These are phyloP conservation scores for Isotomurus palustris DNA, from an alignment of 2,888 invertebrate species.

Conservation along the genomic window DNA sequence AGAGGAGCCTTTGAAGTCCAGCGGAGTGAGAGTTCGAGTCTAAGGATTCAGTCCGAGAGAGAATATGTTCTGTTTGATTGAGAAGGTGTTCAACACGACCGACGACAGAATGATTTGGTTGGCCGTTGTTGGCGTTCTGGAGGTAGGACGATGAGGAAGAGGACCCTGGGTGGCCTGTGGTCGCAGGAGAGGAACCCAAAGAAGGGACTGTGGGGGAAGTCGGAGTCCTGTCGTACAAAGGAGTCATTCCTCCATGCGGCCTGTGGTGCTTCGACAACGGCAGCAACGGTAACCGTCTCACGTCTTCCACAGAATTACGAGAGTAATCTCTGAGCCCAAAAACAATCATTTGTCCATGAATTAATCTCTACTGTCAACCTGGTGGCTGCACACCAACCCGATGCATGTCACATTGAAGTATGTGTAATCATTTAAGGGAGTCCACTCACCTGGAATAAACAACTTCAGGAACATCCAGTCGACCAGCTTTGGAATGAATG, in stretches of 20 bases:
- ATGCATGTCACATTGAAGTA: conserved; percentile 1
- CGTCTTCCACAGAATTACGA: conserved; percentile 45
- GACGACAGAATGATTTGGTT: conserved; percentile 41
- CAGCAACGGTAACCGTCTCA: conserved; percentile 43
- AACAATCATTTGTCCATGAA: conserved; percentile 16
- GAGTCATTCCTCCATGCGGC: conserved; percentile 41
- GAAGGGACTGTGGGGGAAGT: conserved; percentile 43
- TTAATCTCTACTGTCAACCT: too few species aligned
- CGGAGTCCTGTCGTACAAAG: conserved; percentile 46
- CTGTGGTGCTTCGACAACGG: conserved; percentile 41
- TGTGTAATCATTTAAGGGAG: neutral
- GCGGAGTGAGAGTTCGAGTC: conserved; percentile 46
- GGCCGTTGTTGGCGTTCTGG: conserved; percentile 40
- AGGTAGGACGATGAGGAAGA: conserved; percentile 39
- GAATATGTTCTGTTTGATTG: conserved; percentile 47
- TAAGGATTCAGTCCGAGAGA: conserved; percentile 46
- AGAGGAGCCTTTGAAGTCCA: conserved; percentile 45
- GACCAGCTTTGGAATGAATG: conserved; percentile 45
- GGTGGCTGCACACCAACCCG: too few species aligned
- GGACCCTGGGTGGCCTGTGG: conserved; percentile 25
- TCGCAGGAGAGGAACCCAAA: conserved; percentile 39
- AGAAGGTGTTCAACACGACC: conserved; percentile 46
- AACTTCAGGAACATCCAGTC: conserved; percentile 45
- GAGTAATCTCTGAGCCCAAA: conserved; percentile 45
- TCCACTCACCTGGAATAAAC: conserved; percentile 44